Evolutionary conservation across 2,888 invertebrate genomes (phyloP), one percentile per base, ranked within the genome.

Genomic region (Dynastes tityus): DNA sequence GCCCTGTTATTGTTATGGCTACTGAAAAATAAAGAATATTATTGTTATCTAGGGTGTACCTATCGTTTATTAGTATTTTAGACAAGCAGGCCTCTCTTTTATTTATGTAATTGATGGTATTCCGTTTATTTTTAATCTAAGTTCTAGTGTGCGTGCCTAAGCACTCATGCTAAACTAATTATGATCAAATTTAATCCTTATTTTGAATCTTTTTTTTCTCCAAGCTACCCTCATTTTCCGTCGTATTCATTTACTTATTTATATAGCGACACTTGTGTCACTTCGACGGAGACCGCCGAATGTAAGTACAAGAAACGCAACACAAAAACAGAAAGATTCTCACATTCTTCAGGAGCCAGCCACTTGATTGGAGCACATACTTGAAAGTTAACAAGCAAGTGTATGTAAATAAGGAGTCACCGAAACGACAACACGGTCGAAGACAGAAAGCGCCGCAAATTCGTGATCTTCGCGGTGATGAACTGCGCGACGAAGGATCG

Each of bases 361-460:
- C 80, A 82, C 82, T 82, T 80, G 82, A 82, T 82, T 80, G 82
- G 81, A 82, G 81, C 80, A 82, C 79, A 82, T 81, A 82, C 82
- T 82, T 81, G 82, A 82, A 82, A 82, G 81, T 79, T 82, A 82
- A 82, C 82, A 82, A 82, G 82, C 82, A 82, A 82, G 81, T 81
- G 82, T 82, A 82, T 82, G 82, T 82, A 82, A 82, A 82, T 82
- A 80, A 82, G 82, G 80, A 80, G 80, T 79, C 81, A 78, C 79
- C 68, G 68, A 68, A 29, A 53, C 68, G 68, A 68, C 68, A 68
- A 68, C 68, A 68, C 68, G 51, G 51, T 11, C 76, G 79, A 81
- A 78, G 79, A 80, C 79, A 77, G 78, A 79, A 80, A 77, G 78
- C 65, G 79, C 80, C 79, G 81, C 80, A 77, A 80, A 81, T 81